Evolutionary conservation across 2,797 vertebrate genomes (phyloP), one percentile per base, ranked within the genome.

Genomic region (Coracias cyanogaster): DNA sequence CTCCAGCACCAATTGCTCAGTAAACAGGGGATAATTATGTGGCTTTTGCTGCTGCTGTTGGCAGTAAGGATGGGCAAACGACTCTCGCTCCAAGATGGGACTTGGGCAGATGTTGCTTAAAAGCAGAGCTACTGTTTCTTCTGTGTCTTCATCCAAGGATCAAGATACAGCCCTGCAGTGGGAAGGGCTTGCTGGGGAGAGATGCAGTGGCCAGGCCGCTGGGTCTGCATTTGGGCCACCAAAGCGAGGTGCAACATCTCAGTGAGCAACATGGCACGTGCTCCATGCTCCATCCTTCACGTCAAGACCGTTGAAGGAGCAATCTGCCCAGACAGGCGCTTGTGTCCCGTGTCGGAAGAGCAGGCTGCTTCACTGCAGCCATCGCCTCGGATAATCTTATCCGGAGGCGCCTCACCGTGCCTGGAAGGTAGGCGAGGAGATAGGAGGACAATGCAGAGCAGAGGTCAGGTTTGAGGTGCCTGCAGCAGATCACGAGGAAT

Each of bases 381-480:
- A 2, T 48, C 0, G 2, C 73, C 41, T 43, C 0, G 0, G 54
- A 58, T 90, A 55, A 94, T 84, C 92, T 84, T 66, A 84, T 61
- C 90, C 15, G 0, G 48, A 71, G 94, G 70, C 11, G 0, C 93
- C 79, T 37, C 35, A 1, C n/a, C 0, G 1, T 61, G 73, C 95
- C 90, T 19, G 76, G 24, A 21, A 85, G 93, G 90, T 86, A 58
- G 33, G 46, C 0, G 4, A 22, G 46, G 58, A 92, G 90, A 45
- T 20, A 84, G 90, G n/a, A 69, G 67, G 85, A 55, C 85, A 55
- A 13, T 70, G 67, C 45, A 6, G 96, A 89, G 76, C 94, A 89
- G 86, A 93, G 96, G 95, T 90, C 93, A 82, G 62, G 60, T 79
- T 51, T 84, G 84, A 79, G 92, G 33, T 79, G 85, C 82, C 88